Conservation (phyloP, 2,888 invertebrate species). For the Deroplatys truncata region DNA sequence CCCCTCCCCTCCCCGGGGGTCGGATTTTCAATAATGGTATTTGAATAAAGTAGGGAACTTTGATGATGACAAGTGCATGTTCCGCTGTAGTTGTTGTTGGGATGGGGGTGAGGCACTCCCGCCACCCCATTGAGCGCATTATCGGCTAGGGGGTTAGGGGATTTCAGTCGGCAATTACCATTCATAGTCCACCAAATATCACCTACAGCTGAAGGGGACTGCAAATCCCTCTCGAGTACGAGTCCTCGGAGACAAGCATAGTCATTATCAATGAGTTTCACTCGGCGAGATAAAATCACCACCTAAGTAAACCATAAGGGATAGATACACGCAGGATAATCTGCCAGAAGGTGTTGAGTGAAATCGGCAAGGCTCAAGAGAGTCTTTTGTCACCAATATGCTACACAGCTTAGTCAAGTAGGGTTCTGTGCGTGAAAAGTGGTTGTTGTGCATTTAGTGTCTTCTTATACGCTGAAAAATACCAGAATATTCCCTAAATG, state of each 20-base stretch:
- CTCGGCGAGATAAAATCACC: constrained; percentile 17
- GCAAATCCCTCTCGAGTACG: not conserved
- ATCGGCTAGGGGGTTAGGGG: constrained; percentile 2
- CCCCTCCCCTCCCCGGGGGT: not conserved
- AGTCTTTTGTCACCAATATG: not conserved
- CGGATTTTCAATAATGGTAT: constrained; percentile 16
- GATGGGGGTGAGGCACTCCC: constrained; percentile 3
- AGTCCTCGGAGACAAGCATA: not conserved
- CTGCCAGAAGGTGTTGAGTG: not conserved
- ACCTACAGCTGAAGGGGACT: not conserved
- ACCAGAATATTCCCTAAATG: too few species aligned
- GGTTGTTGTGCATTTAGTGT: not conserved
- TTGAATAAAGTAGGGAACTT: constrained; percentile 16
- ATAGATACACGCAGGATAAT: not conserved
- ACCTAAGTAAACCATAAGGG: constrained; percentile 15
- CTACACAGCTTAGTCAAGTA: not conserved
- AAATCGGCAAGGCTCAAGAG: not conserved
- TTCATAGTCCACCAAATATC: constrained; percentile 18
- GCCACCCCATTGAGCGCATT: constrained; percentile 23
- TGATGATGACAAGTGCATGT: constrained; percentile 13
- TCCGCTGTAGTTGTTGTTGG: not conserved
- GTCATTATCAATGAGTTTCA: constrained; percentile 20
- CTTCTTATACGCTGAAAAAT: not conserved
- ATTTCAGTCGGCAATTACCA: constrained; percentile 9
- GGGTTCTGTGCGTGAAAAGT: not conserved